phyloP scores from a whole-genome alignment of 2,888 invertebrate species.

The Spodoptera picta region DNA sequence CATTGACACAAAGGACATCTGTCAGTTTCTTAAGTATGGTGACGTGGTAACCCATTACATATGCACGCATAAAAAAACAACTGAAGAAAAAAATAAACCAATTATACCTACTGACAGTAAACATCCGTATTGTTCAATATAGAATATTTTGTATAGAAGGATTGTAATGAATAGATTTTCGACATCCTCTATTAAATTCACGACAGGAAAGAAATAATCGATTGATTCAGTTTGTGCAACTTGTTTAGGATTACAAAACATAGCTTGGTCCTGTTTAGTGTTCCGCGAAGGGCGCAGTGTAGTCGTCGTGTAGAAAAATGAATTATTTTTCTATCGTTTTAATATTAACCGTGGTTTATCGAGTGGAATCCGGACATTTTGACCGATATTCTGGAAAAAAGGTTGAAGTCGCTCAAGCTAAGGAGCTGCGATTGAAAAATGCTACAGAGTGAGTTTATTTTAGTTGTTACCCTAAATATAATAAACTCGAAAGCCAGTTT shows the following conservation, averaged over 20 bases:
- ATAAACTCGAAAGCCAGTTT: too few species aligned
- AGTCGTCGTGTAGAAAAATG: constrained; percentile 57
- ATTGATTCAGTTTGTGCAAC: constrained; percentile 51
- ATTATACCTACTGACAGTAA: too few species aligned
- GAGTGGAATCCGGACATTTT: constrained; percentile 61
- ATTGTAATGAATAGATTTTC: constrained; percentile 32
- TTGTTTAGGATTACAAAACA: constrained; percentile 48
- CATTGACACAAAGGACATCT: too few species aligned
- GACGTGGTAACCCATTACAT: too few species aligned
- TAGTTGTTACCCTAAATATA: too few species aligned
- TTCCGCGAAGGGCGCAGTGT: constrained; percentile 49
- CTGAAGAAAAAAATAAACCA: background rate
- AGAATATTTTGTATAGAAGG: constrained; percentile 36
- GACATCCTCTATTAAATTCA: constrained; percentile 50
- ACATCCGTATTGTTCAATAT: too few species aligned
- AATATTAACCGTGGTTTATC: constrained; percentile 61
- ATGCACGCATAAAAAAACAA: too few species aligned
- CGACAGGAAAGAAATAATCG: constrained; percentile 38
- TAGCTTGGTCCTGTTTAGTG: constrained; percentile 34
- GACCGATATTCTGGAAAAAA: constrained; percentile 73
- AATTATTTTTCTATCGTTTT: constrained; percentile 60
- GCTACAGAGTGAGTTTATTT: constrained; percentile 66
- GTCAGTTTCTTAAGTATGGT: too few species aligned
- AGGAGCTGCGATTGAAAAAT: constrained; percentile 62
- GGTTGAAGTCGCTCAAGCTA: constrained; percentile 61